A percentile compares a stretch with the other conserved stretches of the same genome.
Conservation (phyloP, 2,113 vertebrate genomes). For the Lophius piscatorius region DNA sequence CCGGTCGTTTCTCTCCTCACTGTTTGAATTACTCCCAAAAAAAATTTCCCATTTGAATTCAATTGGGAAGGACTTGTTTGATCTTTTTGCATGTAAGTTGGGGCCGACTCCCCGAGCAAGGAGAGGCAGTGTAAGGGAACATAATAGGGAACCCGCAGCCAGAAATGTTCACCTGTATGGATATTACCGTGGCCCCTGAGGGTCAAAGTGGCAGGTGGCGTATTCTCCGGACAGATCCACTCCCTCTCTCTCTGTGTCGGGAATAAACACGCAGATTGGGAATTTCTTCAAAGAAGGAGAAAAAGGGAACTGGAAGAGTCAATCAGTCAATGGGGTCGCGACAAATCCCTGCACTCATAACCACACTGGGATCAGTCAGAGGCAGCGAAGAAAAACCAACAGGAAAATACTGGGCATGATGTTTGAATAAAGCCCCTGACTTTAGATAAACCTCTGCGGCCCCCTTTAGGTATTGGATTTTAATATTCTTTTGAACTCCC, state of each 20-base stretch:
- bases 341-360: slow-evolving; percentile 69
- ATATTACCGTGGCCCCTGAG: slow-evolving; percentile 78
- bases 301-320: slow-evolving; percentile 58
- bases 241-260: slow-evolving; percentile 46
- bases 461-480: slow-evolving; percentile 75
- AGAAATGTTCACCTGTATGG: slow-evolving; percentile 80
- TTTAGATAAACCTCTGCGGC: slow-evolving; percentile 73
- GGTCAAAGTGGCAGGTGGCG: slow-evolving; percentile 73
- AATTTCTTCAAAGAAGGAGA: slow-evolving; percentile 64
- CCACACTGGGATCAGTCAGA: slow-evolving; percentile 67
- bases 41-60: slow-evolving; percentile 81
- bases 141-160: slow-evolving; percentile 76
- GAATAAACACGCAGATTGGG: slow-evolving; percentile 64
- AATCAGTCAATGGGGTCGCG: slow-evolving; percentile 72
- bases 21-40: slow-evolving; percentile 77
- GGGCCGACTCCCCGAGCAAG: slow-evolving; percentile 71
- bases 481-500: slow-evolving; percentile 79
- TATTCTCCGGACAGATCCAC: slow-evolving; percentile 68
- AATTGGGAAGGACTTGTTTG: slow-evolving; percentile 79
- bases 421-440: slow-evolving; percentile 73
- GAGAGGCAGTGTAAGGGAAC: slow-evolving; percentile 64
- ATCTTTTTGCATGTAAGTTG: slow-evolving; percentile 79
- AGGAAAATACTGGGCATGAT: slow-evolving; percentile 70
- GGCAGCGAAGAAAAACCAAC: slow-evolving; percentile 74
- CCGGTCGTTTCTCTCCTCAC: slow-evolving; percentile 69